Percentiles rank a stretch among this genome's conserved stretches.
Evolutionary conservation across 2,113 vertebrate species (phyloP).

Genomic region (Gavialis gangeticus): DNA sequence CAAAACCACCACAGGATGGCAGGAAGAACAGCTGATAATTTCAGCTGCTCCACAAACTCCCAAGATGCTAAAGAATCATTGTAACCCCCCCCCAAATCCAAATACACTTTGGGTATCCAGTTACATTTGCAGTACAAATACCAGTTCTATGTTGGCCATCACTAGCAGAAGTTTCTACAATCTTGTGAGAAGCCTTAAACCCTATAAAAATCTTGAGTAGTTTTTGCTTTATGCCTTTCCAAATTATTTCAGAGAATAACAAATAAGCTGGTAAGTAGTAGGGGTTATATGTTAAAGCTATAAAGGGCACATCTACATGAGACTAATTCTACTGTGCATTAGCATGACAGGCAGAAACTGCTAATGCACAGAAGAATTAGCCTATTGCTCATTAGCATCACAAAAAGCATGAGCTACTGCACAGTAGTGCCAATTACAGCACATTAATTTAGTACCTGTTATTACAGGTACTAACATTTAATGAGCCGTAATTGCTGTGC

Average conservation of each 20-base stretch:
- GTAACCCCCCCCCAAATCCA: background rate
- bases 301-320: background rate
- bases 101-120: fast-evolving
- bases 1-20: conserved; percentile 69
- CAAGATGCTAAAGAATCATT: conserved; percentile 21
- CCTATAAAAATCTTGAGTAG: background rate
- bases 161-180: background rate
- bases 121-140: background rate
- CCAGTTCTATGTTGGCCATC: background rate
- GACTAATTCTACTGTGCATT: too few relatives aligned
- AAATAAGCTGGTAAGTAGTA: background rate
- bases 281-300: background rate
- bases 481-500: too few relatives aligned
- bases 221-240: background rate
- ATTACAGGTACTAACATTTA: too few relatives aligned
- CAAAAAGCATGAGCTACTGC: too few relatives aligned
- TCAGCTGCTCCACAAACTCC: conserved; percentile 1
- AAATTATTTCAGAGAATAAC: background rate
- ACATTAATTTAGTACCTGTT: too few relatives aligned
- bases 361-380: too few relatives aligned
- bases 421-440: too few relatives aligned
- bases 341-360: too few relatives aligned
- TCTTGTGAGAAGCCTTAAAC: background rate
- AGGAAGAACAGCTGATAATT: conserved; percentile 61
- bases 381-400: too few relatives aligned